A percentile compares a stretch with the other conserved stretches of the same genome.
phyloP scores from a whole-genome alignment of 1,140 invertebrate genomes.

The Antheraea mylitta region DNA sequence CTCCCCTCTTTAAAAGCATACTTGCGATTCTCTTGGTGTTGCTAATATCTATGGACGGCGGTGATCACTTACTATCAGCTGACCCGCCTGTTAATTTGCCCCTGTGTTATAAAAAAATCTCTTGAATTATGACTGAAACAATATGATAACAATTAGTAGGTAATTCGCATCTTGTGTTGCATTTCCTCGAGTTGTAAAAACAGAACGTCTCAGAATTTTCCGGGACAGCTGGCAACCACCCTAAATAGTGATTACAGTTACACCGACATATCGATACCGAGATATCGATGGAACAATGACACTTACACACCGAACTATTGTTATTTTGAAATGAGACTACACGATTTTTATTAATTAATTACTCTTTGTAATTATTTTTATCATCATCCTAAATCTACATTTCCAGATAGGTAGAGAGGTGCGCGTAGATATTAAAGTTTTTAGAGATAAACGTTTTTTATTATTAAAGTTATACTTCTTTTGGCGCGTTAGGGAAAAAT shows the following conservation, averaged over 20 bases:
- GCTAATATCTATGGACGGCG: no score
- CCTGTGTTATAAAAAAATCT: no score
- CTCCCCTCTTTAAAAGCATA: no score
- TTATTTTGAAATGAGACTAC: background rate
- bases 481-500: no score
- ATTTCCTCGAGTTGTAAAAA: background rate
- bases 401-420: background rate
- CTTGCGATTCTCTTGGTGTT: no score
- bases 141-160: no score
- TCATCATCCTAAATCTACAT: background rate
- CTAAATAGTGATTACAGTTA: constrained; percentile 1
- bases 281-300: background rate
- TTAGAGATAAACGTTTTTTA: background rate
- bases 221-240: background rate
- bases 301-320: background rate
- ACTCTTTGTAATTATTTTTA: background rate
- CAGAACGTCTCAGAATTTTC: background rate
- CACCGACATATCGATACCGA: background rate
- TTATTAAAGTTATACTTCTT: no score
- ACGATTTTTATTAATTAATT: constrained; percentile 4
- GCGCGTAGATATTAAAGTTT: background rate
- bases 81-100: no score
- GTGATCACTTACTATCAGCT: no score
- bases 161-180: no score
- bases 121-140: no score